Base-by-base conservation (phyloP, 2,113 vertebrate genomes). In the Xiphorhynchus elegans region DNA sequence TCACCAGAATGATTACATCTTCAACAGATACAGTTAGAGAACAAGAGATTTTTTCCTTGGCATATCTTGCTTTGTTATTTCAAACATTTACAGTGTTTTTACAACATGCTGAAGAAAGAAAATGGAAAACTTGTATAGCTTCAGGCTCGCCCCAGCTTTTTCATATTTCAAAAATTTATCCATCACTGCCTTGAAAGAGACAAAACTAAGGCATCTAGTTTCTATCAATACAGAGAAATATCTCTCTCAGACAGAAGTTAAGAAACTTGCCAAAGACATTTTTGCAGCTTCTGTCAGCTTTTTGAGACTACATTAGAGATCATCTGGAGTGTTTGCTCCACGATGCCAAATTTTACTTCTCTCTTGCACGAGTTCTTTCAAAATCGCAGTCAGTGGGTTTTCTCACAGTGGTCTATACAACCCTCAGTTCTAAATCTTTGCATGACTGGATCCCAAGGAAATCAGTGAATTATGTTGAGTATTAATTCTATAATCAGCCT, bases 231-330 rank as follows among this genome's bases (percentile, higher is more conserved):
- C 31, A 90, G 87, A 91, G 62, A 95, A 94, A 95, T 95, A 75
- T 68, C 14, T 93, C 50, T 87, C 79, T 60, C 17, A 88, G 77
- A 94, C 96, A 95, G 88, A 96, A 97, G 88, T 95, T 94, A 75
- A 94, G 60, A 81, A 95, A 96, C 85, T 86, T 94, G 95, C 95
- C 92, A 96, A 96, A 96, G 62, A 49, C 88, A 72, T 90, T 95
- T 97, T 94, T 95, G 49, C 95, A 93, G 95, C 93, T 96, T 96
- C 95, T 97, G 96, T 94, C 92, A 92, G 95, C 83, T 93, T 97
- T 96, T 84, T 44, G 40, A 95, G 64, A 80, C 73, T 83, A 75
- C 69, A 52, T 85, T 87, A 95, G 88, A 89, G 83, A 96, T 97
- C 95, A 95, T 95, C 95, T 95, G 95, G 95, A 92, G 92, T 74